Base-by-base conservation (phyloP, 2,888 invertebrate genomes). In the Ethmia dodecea region DNA sequence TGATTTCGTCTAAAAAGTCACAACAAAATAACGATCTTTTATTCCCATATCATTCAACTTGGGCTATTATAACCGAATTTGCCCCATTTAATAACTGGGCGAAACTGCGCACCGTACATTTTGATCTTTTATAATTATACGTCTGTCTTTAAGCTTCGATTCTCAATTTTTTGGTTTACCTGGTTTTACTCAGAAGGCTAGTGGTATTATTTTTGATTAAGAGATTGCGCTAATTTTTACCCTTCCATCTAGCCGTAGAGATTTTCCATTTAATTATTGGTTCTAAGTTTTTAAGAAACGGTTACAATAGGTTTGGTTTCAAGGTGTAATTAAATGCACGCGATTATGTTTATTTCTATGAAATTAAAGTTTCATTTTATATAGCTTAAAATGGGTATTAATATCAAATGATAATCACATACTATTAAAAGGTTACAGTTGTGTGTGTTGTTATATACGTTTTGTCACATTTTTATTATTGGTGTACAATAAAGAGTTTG, bases 101-200 rank as follows among this genome's bases (percentile, higher is more conserved):
- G 50, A 63, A 69, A 71, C 70, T 57, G 60, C 55, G 63, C 61
- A 60, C 55, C 54, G 60, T 64, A 64, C 58, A 62, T 65, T 71
- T 76, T 77, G 78, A 79, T 80, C 73, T 65, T 68, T 70, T 73
- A 77, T 84, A 86, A 86, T 86, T 84, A 84, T 83, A 84, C 60
- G 67, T 66, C 66, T 62, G 63, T 60, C 65, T 26, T 47, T 49
- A 58, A 63, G 64, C 68, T 61, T 66, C 62, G 64, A 71, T 73
- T 68, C 66, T 60, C 51, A 51, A 67, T 68, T 76, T 75, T 62
- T 71, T 59, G 59, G 48, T 45, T 64, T 74, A 72, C 72, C 72
- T 73, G 72, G 54, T 57, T 68, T 66, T 70, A 67, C 70, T 65
- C 50, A 53, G 73, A 78, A 78, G 70, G 62, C 51, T 62, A 52